Evolutionary conservation across 2,888 invertebrate species (phyloP), one percentile per base, ranked within the genome.

Genomic region (Sarcophaga subvicina): DNA sequence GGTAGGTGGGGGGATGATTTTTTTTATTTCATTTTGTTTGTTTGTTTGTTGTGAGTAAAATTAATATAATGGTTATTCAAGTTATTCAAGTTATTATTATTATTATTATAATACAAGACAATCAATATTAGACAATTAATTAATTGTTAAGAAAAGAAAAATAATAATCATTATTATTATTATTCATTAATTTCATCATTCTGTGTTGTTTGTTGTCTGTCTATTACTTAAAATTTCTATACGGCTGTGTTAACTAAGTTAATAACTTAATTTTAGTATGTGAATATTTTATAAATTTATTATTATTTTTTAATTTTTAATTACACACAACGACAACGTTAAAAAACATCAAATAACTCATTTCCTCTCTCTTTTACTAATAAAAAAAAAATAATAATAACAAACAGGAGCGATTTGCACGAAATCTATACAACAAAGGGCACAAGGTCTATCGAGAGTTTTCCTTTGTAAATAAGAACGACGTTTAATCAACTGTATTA

Each of bases 21-120:
- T 80, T 89, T 89, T 80, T 84, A 70, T 73, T 79, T 89, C 89
- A 88, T 90, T 89, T 87, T 86, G 87, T 84, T 88, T 83, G 27
- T 72, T 47, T 60, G 20, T 37, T 67, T 37, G 17, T 69, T 59
- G 81, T 81, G 76, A 84, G 81, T 87, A 80, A 76, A 82, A 78
- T 86, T 69, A 78, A 69, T 73, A 66, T 47, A 71, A 66, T 83
- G 12, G 69, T 83, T 77, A 75, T 82, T 82, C 25, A 76, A 54
- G 47, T 27, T 27, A 27, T 27, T 27, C 3, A 22, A 27, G 27
- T 37, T 37, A 37, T 37, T 37, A 37, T 37, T 37, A 37, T 37
- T 37, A 37, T 37, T 37, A 37, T 37, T 78, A 69, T 75, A 27
- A 72, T 81, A 86, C 78, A 83, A 79, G 37, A 62, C 59, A 79